Base-by-base conservation (phyloP, 2,888 invertebrate genomes). In the Thymelicus sylvestris region DNA sequence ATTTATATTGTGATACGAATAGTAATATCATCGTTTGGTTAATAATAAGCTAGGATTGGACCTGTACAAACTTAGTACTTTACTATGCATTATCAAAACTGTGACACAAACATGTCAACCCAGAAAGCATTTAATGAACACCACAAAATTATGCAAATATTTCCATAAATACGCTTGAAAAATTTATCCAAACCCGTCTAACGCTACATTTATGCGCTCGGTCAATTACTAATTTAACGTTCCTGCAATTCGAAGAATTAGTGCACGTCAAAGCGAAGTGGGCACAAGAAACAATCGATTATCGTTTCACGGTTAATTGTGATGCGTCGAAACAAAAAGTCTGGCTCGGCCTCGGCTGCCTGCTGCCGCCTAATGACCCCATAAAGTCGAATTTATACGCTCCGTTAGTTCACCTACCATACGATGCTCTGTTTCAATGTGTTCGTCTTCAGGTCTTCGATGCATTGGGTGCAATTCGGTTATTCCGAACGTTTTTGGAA, bases 321-420 rank as follows among this genome's bases (percentile, higher is more conserved):
- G 83, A 86, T 83, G 85, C 81, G 81, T 79, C 83, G 86, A 86
- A 87, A 77, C 76, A 79, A 90, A 91, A 90, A 67, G 86, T 83
- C 83, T 81, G 80, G 80, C 19, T 19, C 31, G 3, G 31, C 4
- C 78, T 77, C 80, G 79, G 80, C 80, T 78, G 83, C 83, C 87
- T 86, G 82, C 84, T 86, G 83, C 83, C 82, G 83, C 83, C 86
- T 91, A 91, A 91, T 92, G 89, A 88, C 82, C 84, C 88, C 81
- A 89, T 91, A 91, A 91, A 91, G 81, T 87, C 79, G 82, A 85
- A 89, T 91, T 91, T 89, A 89, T 83, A 89, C 89, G 92, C 83
- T 88, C 88, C 84, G 88, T 85, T 89, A 84, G 81, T 77, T 78
- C 79, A 74, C 78, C 81, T 83, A 89, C 86, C 86, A 85, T 85